Percentiles rank a stretch among this genome's conserved stretches.
phyloP scores from a whole-genome alignment of 2,797 vertebrate genomes.

The Tokudaia muenninki region DNA sequence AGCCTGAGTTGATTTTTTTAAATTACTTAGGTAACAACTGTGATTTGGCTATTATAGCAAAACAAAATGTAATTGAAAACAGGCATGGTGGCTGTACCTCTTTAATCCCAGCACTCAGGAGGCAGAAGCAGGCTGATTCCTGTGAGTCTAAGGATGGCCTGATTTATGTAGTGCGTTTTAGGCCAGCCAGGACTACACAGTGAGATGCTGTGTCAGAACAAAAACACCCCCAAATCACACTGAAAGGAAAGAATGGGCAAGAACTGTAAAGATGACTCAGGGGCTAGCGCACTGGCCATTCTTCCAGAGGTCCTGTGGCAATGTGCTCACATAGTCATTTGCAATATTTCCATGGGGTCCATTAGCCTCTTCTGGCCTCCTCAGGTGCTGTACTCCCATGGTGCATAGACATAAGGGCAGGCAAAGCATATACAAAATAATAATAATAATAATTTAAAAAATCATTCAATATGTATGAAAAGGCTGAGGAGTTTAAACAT shows the following conservation, averaged over 20 bases:
- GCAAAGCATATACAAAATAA: too few relatives aligned
- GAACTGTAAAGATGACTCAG: background rate
- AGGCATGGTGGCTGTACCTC: background rate
- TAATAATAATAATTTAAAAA: background rate
- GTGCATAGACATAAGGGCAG: background rate
- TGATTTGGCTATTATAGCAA: background rate
- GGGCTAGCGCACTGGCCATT: background rate
- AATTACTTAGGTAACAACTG: background rate
- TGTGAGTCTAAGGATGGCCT: too few relatives aligned
- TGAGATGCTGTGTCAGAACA: background rate
- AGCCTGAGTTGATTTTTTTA: conserved; percentile 13
- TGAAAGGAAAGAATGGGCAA: background rate
- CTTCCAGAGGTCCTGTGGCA: background rate
- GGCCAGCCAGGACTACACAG: background rate
- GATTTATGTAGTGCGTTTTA: background rate
- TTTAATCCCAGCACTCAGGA: background rate
- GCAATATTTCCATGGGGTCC: background rate
- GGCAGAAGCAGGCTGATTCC: background rate
- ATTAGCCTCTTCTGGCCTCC: background rate
- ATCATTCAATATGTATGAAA: background rate
- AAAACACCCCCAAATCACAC: background rate
- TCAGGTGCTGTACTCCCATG: background rate
- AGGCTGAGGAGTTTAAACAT: too few relatives aligned
- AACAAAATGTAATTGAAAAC: background rate
- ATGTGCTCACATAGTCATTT: background rate